These are phyloP conservation scores for Fabriciana adippe DNA, from an alignment of 2,888 invertebrate genomes.

Conservation along the genomic window DNA sequence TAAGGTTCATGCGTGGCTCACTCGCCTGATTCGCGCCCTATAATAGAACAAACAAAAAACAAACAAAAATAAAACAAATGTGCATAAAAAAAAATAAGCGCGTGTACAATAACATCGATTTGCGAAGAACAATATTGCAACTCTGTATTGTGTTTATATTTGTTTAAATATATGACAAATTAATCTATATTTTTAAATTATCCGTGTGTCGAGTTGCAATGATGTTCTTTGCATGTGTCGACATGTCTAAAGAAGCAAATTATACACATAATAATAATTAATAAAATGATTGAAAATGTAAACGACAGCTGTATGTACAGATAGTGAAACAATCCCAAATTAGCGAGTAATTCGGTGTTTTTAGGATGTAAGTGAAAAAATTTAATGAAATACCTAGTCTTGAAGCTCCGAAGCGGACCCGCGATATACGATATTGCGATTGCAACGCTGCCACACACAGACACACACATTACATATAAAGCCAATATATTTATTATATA, in stretches of 20 bases:
- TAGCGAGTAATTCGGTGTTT: too few relatives aligned
- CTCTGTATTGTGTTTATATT: too few relatives aligned
- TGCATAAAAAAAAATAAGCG: constrained; percentile 51
- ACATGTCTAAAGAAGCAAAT: background rate
- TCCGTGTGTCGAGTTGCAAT: background rate
- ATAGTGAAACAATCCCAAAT: too few relatives aligned
- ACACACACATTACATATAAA: constrained; percentile 30
- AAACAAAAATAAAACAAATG: constrained; percentile 66
- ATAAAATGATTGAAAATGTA: too few relatives aligned
- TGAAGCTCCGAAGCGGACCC: constrained; percentile 21
- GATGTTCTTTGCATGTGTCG: background rate
- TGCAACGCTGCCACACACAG: constrained; percentile 38
- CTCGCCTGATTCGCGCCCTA: constrained; percentile 86
- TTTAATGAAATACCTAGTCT: constrained; percentile 9
- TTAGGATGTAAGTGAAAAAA: too few relatives aligned
- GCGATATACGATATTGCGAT: constrained; percentile 19
- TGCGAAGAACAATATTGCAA: too few relatives aligned
- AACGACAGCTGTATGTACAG: too few relatives aligned
- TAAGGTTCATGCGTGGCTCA: constrained; percentile 89
- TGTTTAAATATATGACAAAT: too few relatives aligned
- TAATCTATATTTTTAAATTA: background rate
- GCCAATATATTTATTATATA: constrained; percentile 5
- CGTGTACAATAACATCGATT: constrained; percentile 30
- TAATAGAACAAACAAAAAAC: constrained; percentile 73
- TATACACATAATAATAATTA: constrained; percentile 11